These are phyloP conservation scores for Piliocolobus tephrosceles DNA, from an alignment of 2,113 vertebrate species.

Conservation along the genomic window DNA sequence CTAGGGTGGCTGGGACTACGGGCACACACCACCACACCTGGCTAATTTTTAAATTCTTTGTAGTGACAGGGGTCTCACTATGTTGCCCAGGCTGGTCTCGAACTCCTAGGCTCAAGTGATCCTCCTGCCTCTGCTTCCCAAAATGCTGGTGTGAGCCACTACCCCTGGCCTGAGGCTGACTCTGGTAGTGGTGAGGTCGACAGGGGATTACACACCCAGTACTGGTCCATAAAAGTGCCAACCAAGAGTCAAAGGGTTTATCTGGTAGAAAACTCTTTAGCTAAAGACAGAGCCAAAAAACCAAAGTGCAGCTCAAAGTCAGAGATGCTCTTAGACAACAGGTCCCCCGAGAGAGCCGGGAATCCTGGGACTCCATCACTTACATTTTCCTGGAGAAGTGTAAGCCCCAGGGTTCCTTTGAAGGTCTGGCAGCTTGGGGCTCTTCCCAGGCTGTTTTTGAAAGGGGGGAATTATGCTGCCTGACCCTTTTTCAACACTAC, in stretches of 20 bases:
- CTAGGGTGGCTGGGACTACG: too few relatives aligned
- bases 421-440: neutral
- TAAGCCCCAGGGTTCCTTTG: rapidly evolving
- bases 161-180: neutral
- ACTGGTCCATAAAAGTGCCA: neutral
- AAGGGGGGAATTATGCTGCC: neutral
- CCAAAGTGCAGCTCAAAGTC: neutral
- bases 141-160: too few relatives aligned
- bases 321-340: neutral
- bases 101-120: too few relatives aligned
- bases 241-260: neutral
- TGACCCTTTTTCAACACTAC: neutral
- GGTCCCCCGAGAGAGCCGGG: neutral
- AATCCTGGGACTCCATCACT: neutral
- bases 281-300: neutral
- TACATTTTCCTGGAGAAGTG: neutral
- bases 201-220: rapidly evolving
- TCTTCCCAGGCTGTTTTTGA: neutral
- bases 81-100: too few relatives aligned
- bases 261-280: neutral
- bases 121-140: too few relatives aligned
- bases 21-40: too few relatives aligned
- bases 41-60: too few relatives aligned
- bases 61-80: too few relatives aligned
- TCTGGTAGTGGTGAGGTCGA: rapidly evolving